Base-by-base conservation (phyloP, 1,140 invertebrate genomes). In the Cepaea nemoralis region DNA sequence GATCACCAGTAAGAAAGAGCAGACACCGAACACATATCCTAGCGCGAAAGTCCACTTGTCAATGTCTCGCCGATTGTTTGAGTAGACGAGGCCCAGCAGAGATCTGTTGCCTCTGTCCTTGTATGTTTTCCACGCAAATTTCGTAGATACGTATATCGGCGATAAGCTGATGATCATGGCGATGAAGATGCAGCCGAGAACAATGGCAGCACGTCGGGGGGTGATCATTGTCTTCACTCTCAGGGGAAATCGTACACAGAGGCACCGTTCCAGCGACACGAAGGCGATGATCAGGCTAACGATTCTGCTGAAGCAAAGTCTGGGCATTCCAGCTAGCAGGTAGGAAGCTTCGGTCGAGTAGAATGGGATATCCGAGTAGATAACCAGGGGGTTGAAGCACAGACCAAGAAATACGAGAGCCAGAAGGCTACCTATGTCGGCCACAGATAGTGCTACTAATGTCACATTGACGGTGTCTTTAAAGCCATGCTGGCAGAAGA, bases 231-330 rank as follows among this genome's bases (percentile, higher is more conserved):
- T 98, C 88, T 94, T 95, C 0, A 96, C 94, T 71, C 59, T 82
- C n/a, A 37, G n/a, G 8, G 45, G 79, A 24, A 77, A 33, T 5
- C 35, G 8, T 2, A 71, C 40, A 27, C 69, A 71, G 19, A 71
- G 69, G 22, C 69, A 71, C 2, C 69, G 69, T 39, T 71, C 69
- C 3, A 71, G 40, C 1, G 40, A 8, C 14, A 71, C 40, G 40
- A 71, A 71, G n/a, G 69, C 35, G 19, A 45, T 37, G 24, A 71
- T 27, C 33, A 39, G n/a, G 40, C 69, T 45, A 39, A 45, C n/a
- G 8, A 71, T 0, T 98, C 98, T 92, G 99, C 95, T 91, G 99
- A 97, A 0, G 98, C 97, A 93, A 99, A 95, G 88, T 99, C 92
- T 91, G 95, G 99, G 0, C 96, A 97, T 0, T 99, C 93, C 2